Evolutionary conservation across 1,140 invertebrate species (phyloP), one percentile per base, ranked within the genome.

Genomic region (Andrena cerasifolii): DNA sequence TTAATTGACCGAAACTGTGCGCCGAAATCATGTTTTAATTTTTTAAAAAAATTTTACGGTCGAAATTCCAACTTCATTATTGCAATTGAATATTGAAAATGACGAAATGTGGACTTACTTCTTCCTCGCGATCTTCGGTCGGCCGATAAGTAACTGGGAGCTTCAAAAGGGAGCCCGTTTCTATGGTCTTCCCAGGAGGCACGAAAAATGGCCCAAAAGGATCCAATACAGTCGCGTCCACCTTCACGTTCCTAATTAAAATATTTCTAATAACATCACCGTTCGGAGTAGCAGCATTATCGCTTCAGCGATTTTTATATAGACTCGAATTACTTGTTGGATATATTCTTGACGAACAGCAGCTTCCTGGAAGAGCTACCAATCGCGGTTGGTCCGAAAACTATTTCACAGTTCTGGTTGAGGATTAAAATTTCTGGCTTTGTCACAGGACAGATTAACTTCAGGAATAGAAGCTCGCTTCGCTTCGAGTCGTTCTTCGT

Each of bases 281-380:
- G 5, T 33, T 0, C 6, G 3, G 2, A 7, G 8, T 59, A 8
- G 1, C n/a, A n/a, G n/a, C n/a, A n/a, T n/a, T n/a, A n/a, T n/a
- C n/a, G 7, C 33, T 40, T 40, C 10, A 40, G 36, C 0, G 8
- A n/a, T 28, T 26, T n/a, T 31, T 26, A 26, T n/a, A 28, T 18
- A 28, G 3, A 0, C 18, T 0, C 6, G 3, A 66, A n/a, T 14
- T 26, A 76, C 74, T 14, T 45, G 12, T 26, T 72, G 16, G 67
- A 78, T 4, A 78, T 78, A 40, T 78, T 78, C 16, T 78, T 78
- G 6, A 78, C 26, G 7, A 33, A 21, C 5, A 78, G 26, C 1
- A 78, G 28, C 12, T 43, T 61, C 0, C 45, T 71, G 1, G 67
- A 53, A 8, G 33, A 53, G 0, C 26, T 31, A 3, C 67, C 67